A percentile compares a stretch with the other conserved stretches of the same genome.
Conservation (phyloP, 2,113 vertebrate species). For the Pygoscelis antarcticus region DNA sequence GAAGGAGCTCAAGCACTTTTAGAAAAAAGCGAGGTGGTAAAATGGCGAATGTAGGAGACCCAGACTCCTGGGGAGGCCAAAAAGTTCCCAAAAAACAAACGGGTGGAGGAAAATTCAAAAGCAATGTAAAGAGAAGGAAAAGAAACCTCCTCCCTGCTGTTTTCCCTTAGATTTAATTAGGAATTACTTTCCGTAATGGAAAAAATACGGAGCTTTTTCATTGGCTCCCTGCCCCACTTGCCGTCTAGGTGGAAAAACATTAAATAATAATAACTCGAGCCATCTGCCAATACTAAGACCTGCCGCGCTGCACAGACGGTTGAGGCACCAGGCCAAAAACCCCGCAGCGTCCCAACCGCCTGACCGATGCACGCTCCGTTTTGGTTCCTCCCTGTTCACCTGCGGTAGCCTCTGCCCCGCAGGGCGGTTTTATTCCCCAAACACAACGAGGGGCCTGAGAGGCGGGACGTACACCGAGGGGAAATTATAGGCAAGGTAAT, state of each 20-base stretch:
- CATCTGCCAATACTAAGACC: neutral
- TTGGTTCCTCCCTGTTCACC: fast-evolving
- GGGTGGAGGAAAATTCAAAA: neutral
- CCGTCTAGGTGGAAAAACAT: neutral
- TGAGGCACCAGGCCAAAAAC: neutral
- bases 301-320: neutral
- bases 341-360: neutral
- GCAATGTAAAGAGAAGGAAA: neutral
- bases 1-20: neutral
- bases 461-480: neutral
- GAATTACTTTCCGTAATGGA: neutral
- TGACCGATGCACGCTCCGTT: fast-evolving
- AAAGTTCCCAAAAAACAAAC: neutral
- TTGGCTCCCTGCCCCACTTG: neutral
- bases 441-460: neutral
- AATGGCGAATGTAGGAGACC: too few relatives aligned
- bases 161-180: neutral
- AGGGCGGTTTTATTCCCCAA: neutral
- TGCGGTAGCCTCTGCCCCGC: neutral
- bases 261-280: neutral
- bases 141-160: neutral
- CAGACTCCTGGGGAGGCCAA: neutral
- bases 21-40: too few relatives aligned
- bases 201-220: neutral
- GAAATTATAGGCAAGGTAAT: neutral